Conservation (phyloP, 2,113 vertebrate species). For the Brachypteracias leptosomus region DNA sequence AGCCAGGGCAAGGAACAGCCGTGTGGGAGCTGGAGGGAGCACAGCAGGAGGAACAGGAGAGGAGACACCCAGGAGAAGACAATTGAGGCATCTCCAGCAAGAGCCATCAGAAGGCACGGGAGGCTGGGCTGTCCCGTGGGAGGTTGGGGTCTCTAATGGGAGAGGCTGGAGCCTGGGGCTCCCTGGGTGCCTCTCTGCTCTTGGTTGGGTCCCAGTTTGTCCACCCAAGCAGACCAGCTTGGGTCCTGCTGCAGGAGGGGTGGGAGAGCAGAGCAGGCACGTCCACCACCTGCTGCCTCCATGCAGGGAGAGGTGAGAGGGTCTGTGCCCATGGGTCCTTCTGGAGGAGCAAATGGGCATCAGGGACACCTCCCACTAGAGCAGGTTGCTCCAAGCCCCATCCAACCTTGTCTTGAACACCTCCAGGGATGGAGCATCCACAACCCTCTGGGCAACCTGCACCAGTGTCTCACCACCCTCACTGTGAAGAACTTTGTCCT, state of each 20-base stretch:
- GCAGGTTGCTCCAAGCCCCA: not conserved
- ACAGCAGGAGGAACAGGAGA: not conserved
- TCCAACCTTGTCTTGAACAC: not conserved
- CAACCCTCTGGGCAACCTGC: not conserved
- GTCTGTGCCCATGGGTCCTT: not conserved
- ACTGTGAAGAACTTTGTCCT: not conserved
- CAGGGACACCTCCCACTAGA: not conserved
- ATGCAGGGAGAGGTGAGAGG: fast-evolving
- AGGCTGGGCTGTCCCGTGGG: not conserved
- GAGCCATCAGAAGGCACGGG: not conserved
- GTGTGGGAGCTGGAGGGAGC: not conserved
- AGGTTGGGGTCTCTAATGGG: not conserved
- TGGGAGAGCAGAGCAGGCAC: not conserved
- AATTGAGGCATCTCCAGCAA: not conserved
- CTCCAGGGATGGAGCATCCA: not conserved
- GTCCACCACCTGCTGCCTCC: fast-evolving
- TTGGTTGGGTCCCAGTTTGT: fast-evolving
- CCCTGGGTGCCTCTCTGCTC: not conserved
- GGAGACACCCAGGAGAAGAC: not conserved
- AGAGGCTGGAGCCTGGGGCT: not conserved
- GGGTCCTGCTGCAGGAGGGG: not conserved
- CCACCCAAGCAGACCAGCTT: not conserved
- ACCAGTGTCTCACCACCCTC: not conserved
- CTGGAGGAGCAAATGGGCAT: fast-evolving
- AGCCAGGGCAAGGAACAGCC: not conserved